Base-by-base conservation (phyloP, 2,797 vertebrate species). In the Etheostoma perlongum region DNA sequence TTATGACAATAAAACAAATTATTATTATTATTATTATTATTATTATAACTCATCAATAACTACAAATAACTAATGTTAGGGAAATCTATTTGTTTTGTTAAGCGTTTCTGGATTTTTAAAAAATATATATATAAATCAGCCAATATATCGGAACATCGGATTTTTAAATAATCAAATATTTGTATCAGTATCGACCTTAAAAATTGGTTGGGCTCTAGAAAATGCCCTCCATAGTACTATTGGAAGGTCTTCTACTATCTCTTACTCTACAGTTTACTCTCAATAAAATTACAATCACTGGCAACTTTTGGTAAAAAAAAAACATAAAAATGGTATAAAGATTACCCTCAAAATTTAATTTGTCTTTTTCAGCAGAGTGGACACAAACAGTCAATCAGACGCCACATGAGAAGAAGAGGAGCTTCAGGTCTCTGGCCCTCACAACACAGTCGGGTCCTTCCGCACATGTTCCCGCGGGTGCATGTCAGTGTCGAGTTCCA, bases 371-470 rank as follows among this genome's bases (percentile, higher is more conserved):
- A 66, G 36, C n/a, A 85, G 67, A 88, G 72, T 53, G 67, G 66
- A 88, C 76, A 82, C 78, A 76, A 79, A 59, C 48, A 85, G 68
- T 60, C 64, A 71, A 53, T 49, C 67, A 80, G 46, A 76, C 60
- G 76, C 72, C 60, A 84, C 77, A 85, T 54, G 78, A 76, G 74
- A 79, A 21, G 36, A 81, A 74, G 75, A 76, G 60, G 13, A 67
- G 67, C 79, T 82, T 47, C n/a, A 8, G 67, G 62, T 66, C 73
- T 40, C 51, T 46, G 73, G 57, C 33, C 74, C 91, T 95, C 91
- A 95, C 93, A 86, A 93, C 78, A 89, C 85, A 10, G 86, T 72
- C 3, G 47, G 47, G 23, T 89, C 88, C 62, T 91, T 93, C 75
- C 65, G 52, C 30, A 60, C 23, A 0, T 23, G 3, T 10, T 89